A percentile compares a stretch with the other conserved stretches of the same genome.
Evolutionary conservation across 2,888 invertebrate genomes (phyloP).

Genomic region (Amiota minor): DNA sequence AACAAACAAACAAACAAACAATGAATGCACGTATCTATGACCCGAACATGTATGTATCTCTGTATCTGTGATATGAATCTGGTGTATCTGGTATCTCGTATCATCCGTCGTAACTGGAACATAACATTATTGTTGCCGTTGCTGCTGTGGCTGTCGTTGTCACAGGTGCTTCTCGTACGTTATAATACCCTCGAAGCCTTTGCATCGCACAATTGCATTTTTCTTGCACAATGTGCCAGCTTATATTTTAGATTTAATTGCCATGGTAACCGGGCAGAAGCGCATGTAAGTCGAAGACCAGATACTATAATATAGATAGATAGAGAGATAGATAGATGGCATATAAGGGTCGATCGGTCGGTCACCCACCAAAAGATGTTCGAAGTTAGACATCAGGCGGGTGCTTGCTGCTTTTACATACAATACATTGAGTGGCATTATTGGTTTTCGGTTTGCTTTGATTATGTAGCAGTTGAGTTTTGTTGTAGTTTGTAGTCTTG

Average conservation of each 20-base stretch:
- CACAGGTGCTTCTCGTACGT: constrained; percentile 74
- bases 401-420: not conserved
- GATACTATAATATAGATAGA: constrained; percentile 26
- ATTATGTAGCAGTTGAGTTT: not conserved
- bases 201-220: constrained; percentile 72
- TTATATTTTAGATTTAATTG: constrained; percentile 74
- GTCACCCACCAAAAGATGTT: not conserved
- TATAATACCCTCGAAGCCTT: constrained; percentile 73
- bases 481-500: not conserved
- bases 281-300: constrained; percentile 70
- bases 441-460: not conserved
- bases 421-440: not conserved
- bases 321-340: constrained; percentile 30
- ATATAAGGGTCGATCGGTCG: not conserved
- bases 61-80: constrained; percentile 29
- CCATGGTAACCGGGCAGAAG: constrained; percentile 72
- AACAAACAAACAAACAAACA: constrained; percentile 2
- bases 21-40: constrained; percentile 18
- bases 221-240: constrained; percentile 73
- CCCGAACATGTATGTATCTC: constrained; percentile 9
- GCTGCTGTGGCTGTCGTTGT: constrained; percentile 46
- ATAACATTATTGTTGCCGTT: constrained; percentile 51
- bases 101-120: constrained; percentile 24
- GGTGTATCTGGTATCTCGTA: not conserved
- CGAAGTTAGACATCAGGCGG: not conserved